phyloP scores from a whole-genome alignment of 92 coral and sea anemone genomes.

The Epizoanthus scotinus region DNA sequence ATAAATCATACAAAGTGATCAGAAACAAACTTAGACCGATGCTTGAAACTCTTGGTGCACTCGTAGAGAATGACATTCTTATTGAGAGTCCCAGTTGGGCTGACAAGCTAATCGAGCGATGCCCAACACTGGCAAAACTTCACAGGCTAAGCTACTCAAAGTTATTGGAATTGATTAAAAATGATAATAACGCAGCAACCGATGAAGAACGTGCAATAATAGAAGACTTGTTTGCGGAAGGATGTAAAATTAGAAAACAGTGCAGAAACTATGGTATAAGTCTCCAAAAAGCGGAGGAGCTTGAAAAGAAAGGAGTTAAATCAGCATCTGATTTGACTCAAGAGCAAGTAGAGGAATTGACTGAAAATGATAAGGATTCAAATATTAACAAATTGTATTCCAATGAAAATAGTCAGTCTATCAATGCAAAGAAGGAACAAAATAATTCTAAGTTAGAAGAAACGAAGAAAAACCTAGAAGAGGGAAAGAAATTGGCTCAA shows the following conservation, averaged over 20 bases:
- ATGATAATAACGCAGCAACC: no score
- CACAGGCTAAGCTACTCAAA: not conserved
- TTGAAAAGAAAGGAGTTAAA: not conserved
- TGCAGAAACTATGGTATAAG: not conserved
- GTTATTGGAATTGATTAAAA: not conserved
- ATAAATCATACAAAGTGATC: not conserved
- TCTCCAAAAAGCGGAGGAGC: not conserved
- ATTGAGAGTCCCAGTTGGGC: not conserved
- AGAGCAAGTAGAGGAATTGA: not conserved
- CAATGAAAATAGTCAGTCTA: not conserved
- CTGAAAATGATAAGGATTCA: not conserved
- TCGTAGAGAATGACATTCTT: not conserved
- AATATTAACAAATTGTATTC: not conserved
- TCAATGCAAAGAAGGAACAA: not conserved
- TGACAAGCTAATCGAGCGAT: not conserved
- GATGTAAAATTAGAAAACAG: not conserved
- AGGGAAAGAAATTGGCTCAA: not conserved
- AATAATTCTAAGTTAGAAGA: not conserved
- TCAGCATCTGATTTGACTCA: not conserved
- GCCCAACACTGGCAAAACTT: conserved; percentile 1
- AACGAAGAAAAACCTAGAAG: not conserved
- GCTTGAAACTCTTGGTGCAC: conserved; percentile 6
- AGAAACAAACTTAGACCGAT: not conserved
- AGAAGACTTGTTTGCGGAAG: not conserved
- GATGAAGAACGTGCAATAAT: not conserved